Evolutionary conservation across 2,113 vertebrate species (phyloP), one percentile per base, ranked within the genome.

Genomic region (Haliaeetus leucogaster): DNA sequence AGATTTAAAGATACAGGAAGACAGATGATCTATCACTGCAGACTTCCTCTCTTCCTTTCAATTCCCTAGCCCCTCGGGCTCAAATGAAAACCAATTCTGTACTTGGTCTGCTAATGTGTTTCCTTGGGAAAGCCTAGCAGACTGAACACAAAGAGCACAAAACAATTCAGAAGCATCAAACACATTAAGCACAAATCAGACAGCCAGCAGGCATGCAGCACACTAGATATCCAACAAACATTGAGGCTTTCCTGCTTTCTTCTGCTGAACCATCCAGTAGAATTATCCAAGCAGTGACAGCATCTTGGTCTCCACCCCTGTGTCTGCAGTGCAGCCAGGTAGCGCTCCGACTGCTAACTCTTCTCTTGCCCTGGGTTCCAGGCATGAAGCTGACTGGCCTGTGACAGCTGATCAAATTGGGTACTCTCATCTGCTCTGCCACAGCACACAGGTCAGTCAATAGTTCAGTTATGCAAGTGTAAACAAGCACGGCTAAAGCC

Each of bases 181-280:
- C n/a, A 45, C 66, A 5, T 0, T 1, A 13, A 76, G 40, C 70
- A n/a, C 25, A 18, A 10, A 50, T 55, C 0, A 2, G 29, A 5
- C 32, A 16, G 34, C 8, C 36, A n/a, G 42, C 11, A 38, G 65
- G 48, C 2, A 1, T 2, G 23, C 8, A 19, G 58, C 36, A 36
- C 7, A 4, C 5, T 2, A 59, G 42, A 18, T 5, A 11, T 5
- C 2, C 32, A 9, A 10, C 13, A 2, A 22, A 50, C 71, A 16
- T 1, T 1, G 7, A 68, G 42, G 27, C 45, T 34, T 38, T 25
- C 36, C 88, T 16, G 21, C 53, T 52, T 27, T 14, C 45, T 32
- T 15, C 65, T 52, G 47, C 21, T n/a, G 43, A 86, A 15, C 32
- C 38, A 11, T 4, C 13, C 2, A 2, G 30, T 1, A 6, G 61